A percentile compares a stretch with the other conserved stretches of the same genome.
Conservation (phyloP, 2,888 invertebrate species). For the Laothoe populi region DNA sequence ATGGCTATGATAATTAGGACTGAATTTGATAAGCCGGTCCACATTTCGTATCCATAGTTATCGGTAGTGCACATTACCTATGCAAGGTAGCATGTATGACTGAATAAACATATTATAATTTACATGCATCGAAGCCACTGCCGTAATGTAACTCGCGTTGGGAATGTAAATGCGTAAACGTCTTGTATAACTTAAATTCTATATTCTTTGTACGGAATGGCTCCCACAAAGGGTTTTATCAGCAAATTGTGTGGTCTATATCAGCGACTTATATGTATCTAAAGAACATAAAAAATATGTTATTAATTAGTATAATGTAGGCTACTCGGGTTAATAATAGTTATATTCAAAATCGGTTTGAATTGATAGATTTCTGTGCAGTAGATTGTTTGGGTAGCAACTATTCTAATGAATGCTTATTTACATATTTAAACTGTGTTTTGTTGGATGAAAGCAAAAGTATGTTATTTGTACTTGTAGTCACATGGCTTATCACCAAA, state of each 20-base stretch:
- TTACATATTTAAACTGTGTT: not conserved
- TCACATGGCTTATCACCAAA: slow-evolving; percentile 1
- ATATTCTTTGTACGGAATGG: slow-evolving; percentile 52
- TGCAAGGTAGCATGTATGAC: slow-evolving; percentile 75
- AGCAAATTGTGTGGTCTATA: slow-evolving; percentile 22
- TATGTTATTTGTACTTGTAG: not conserved
- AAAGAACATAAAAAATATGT: not conserved
- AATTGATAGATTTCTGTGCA: too few species aligned
- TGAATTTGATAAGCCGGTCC: slow-evolving; percentile 8
- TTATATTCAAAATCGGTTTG: too few species aligned
- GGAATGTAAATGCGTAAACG: slow-evolving; percentile 75
- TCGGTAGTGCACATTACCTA: slow-evolving; percentile 64
- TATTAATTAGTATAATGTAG: not conserved
- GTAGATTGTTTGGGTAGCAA: not conserved
- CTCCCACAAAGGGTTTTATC: slow-evolving; percentile 43
- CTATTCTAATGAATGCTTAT: not conserved
- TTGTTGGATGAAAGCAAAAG: not conserved
- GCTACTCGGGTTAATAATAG: too few species aligned
- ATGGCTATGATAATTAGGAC: slow-evolving; percentile 34
- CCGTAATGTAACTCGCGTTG: slow-evolving; percentile 77
- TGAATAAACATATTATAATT: slow-evolving; percentile 82
- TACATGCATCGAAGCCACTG: slow-evolving; percentile 81
- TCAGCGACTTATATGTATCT: slow-evolving; percentile 29
- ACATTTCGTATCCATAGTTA: slow-evolving; percentile 45
- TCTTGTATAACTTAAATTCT: slow-evolving; percentile 60